Conservation (phyloP, 1,140 invertebrate genomes). For the Drosophila pectinifera region DNA sequence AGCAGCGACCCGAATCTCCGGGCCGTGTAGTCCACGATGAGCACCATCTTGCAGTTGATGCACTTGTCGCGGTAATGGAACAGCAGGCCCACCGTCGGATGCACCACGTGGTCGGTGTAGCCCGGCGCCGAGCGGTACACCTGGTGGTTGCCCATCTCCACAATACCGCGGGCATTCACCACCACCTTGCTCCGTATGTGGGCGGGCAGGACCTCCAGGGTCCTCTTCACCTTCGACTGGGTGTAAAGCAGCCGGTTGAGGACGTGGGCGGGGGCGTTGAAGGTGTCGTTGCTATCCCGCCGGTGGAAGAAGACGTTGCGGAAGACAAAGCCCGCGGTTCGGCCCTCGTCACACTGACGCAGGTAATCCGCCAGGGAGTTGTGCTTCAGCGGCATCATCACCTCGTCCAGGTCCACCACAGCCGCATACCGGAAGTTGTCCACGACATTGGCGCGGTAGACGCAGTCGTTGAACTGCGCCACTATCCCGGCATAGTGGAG, state of each 20-base stretch:
- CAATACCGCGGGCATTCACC: conserved; percentile 86
- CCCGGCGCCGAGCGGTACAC: conserved; percentile 85
- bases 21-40: conserved; percentile 85
- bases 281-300: conserved; percentile 86
- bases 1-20: conserved; percentile 83
- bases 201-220: conserved; percentile 86
- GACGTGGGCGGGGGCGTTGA: conserved; percentile 84
- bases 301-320: conserved; percentile 88
- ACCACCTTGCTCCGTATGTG: conserved; percentile 88
- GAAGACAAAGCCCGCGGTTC: conserved; percentile 86
- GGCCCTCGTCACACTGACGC: conserved; percentile 80
- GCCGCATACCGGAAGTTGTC: conserved; percentile 85
- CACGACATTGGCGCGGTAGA: conserved; percentile 86
- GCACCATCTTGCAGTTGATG: conserved; percentile 86
- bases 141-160: conserved; percentile 88
- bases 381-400: conserved; percentile 87
- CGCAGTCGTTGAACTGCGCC: conserved; percentile 88
- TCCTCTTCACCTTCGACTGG: conserved; percentile 86
- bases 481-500: conserved; percentile 88
- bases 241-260: conserved; percentile 85
- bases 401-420: conserved; percentile 88
- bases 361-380: conserved; percentile 73
- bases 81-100: conserved; percentile 71
- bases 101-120: conserved; percentile 66
- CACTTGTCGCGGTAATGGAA: conserved; percentile 83